These are phyloP conservation scores for Peromyscus aztecus DNA, from an alignment of 2,797 vertebrate species.

Conservation along the genomic window DNA sequence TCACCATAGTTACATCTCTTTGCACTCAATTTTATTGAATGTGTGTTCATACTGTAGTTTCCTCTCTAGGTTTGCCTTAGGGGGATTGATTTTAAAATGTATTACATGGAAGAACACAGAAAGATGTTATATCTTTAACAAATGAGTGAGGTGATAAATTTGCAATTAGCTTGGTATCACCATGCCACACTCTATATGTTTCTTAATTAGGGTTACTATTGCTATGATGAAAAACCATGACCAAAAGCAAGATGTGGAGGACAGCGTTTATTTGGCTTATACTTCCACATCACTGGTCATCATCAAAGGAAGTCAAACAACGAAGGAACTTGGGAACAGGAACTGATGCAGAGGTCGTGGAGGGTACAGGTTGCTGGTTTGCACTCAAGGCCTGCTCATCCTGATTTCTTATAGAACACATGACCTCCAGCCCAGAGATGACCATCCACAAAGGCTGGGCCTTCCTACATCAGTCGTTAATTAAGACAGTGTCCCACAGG, in stretches of 20 bases:
- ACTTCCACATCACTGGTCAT: neutral
- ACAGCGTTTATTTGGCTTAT: neutral
- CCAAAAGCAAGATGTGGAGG: neutral
- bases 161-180: neutral
- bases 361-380: neutral
- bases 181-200: neutral
- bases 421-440: no score
- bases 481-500: neutral
- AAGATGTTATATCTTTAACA: neutral
- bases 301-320: neutral
- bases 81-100: neutral
- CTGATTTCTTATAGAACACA: neutral
- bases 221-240: neutral
- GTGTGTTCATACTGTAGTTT: neutral
- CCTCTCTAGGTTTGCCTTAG: neutral
- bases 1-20: neutral
- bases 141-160: no score
- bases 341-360: neutral
- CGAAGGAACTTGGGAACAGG: no score
- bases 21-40: neutral
- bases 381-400: neutral
- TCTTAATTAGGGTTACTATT: no score
- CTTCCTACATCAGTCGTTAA: neutral
- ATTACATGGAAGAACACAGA: neutral
- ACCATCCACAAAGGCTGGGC: neutral